These are phyloP conservation scores for Acanthiza pusilla DNA, from an alignment of 2,797 vertebrate species.

Conservation along the genomic window DNA sequence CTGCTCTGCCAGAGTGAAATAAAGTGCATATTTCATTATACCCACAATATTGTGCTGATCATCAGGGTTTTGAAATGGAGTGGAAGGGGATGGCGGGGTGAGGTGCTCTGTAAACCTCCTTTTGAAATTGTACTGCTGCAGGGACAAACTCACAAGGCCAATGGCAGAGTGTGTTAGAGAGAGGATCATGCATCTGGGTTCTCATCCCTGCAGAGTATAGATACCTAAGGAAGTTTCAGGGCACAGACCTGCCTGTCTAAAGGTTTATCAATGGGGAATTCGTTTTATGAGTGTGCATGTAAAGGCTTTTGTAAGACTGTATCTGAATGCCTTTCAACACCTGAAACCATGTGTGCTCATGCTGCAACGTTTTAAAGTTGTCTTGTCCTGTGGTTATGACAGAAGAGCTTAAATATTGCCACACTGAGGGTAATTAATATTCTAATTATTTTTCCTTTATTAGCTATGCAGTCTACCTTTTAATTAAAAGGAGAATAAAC, in stretches of 20 bases:
- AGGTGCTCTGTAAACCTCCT: not conserved
- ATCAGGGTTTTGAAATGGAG: not conserved
- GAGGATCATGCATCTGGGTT: not conserved
- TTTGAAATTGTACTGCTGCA: not conserved
- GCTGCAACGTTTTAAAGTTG: not conserved
- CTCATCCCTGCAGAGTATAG: not conserved
- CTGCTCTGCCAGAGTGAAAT: not conserved
- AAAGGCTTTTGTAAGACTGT: not conserved
- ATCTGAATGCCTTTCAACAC: not conserved
- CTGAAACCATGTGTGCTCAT: not conserved
- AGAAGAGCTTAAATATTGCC: not conserved
- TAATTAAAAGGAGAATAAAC: slow-evolving; percentile 2
- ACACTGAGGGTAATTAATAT: not conserved
- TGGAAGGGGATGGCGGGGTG: not conserved
- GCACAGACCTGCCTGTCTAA: not conserved
- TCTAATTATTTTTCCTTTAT: slow-evolving; percentile 20
- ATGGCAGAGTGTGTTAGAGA: not conserved
- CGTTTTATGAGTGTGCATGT: not conserved
- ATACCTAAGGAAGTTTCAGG: not conserved
- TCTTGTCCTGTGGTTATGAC: not conserved
- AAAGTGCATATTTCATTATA: not conserved
- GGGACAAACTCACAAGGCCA: not conserved
- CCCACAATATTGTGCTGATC: not conserved
- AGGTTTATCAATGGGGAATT: not conserved
- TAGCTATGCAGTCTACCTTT: not conserved